A percentile compares a stretch with the other conserved stretches of the same genome.
phyloP scores from a whole-genome alignment of 1,140 invertebrate genomes.

The Chionoecetes opilio region DNA sequence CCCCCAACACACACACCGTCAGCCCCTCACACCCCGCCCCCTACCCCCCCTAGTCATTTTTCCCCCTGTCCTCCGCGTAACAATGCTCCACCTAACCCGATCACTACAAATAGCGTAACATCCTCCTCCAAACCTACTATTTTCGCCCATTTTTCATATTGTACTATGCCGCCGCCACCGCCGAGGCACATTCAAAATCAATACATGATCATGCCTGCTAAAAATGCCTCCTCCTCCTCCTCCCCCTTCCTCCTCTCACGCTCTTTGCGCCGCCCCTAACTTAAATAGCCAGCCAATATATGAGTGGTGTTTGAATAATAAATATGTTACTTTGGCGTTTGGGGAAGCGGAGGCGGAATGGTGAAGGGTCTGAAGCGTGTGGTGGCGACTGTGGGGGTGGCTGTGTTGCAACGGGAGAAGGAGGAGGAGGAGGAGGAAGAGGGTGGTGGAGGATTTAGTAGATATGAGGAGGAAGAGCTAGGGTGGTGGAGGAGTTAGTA shows the following conservation, averaged over 20 bases:
- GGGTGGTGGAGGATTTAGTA: background rate
- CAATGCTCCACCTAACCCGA: constrained; percentile 34
- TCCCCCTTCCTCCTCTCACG: background rate
- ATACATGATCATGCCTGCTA: constrained; percentile 78
- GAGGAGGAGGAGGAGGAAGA: background rate
- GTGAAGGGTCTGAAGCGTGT: background rate
- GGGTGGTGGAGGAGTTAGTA: background rate
- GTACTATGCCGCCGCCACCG: constrained; percentile 54
- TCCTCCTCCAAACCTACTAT: constrained; percentile 35
- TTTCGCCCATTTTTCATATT: constrained; percentile 43
- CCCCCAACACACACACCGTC: background rate
- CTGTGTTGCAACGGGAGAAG: background rate
- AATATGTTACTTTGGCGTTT: background rate
- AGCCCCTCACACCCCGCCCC: background rate
- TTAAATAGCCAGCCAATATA: constrained; percentile 33
- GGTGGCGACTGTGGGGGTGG: background rate
- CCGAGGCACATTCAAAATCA: constrained; percentile 72
- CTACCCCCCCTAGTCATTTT: background rate
- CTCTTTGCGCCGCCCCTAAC: constrained; percentile 29
- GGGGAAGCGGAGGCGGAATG: background rate
- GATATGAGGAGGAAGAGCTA: too few species aligned
- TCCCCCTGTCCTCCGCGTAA: background rate
- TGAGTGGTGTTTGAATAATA: constrained; percentile 46
- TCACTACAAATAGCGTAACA: constrained; percentile 47
- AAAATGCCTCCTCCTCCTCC: constrained; percentile 69